phyloP scores from a whole-genome alignment of 2,888 invertebrate species.

The Dorcus parallelipipedus region DNA sequence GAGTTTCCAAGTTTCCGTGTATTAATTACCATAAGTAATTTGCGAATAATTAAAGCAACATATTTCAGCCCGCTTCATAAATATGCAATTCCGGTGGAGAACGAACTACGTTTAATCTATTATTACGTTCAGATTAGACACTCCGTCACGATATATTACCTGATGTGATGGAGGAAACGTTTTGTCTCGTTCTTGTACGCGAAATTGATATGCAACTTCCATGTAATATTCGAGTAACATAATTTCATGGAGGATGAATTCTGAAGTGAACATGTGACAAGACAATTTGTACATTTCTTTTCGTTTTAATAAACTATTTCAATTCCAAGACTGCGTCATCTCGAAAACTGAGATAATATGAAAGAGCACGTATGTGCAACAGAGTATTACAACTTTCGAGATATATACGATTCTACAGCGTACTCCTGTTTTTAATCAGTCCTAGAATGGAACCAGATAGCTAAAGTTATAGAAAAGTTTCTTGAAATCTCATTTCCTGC shows the following conservation, averaged over 20 bases:
- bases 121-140: background rate
- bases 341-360: too few relatives aligned
- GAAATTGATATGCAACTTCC: background rate
- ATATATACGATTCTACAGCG: too few relatives aligned
- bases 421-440: too few relatives aligned
- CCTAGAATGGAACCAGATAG: too few relatives aligned
- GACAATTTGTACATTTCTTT: background rate
- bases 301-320: background rate
- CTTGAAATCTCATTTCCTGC: too few relatives aligned
- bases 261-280: background rate
- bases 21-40: slow-evolving; percentile 3
- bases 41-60: background rate
- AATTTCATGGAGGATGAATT: background rate
- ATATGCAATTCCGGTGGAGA: background rate
- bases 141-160: background rate
- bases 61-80: background rate
- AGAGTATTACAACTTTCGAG: too few relatives aligned
- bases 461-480: too few relatives aligned
- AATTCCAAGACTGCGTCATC: too few relatives aligned
- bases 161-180: background rate
- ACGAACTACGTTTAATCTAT: background rate
- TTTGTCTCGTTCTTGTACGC: background rate
- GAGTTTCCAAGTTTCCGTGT: background rate
- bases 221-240: background rate
- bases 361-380: too few relatives aligned